phyloP scores from a whole-genome alignment of 2,113 vertebrate species.

The Polypterus senegalus region DNA sequence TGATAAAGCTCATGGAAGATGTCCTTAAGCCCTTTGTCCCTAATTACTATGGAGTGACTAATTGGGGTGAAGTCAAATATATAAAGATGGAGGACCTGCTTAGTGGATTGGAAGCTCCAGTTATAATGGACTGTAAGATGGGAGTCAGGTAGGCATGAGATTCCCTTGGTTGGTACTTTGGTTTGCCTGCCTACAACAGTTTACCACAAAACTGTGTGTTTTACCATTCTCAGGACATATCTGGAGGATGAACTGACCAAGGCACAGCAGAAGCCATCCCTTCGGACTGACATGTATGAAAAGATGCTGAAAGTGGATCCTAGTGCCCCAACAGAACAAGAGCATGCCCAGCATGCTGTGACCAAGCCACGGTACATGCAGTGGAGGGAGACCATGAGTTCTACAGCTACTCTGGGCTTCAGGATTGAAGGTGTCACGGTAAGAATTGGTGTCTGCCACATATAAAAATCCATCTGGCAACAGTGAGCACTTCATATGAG shows the following conservation, averaged over 20 bases:
- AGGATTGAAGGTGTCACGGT: constrained; percentile 64
- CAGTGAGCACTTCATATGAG: no score
- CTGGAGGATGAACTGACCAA: constrained; percentile 54
- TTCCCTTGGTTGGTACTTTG: no score
- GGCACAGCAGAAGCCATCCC: constrained; percentile 27
- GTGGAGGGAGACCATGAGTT: constrained; percentile 56
- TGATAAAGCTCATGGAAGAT: constrained; percentile 54
- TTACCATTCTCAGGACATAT: constrained; percentile 44
- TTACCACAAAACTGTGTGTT: no score
- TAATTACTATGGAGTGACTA: constrained; percentile 47
- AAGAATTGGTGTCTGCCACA: not conserved
- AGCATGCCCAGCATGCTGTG: constrained; percentile 43
- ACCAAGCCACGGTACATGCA: constrained; percentile 63
- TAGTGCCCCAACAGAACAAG: constrained; percentile 40
- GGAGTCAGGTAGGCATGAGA: constrained; percentile 37
- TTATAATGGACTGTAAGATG: constrained; percentile 65
- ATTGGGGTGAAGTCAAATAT: constrained; percentile 41
- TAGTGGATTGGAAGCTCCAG: constrained; percentile 43
- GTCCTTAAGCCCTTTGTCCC: constrained; percentile 53
- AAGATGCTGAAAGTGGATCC: constrained; percentile 60
- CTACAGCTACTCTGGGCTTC: constrained; percentile 53
- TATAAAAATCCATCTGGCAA: not conserved
- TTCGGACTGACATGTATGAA: constrained; percentile 57
- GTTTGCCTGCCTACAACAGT: no score
- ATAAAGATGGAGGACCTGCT: constrained; percentile 61